Evolutionary conservation across 2,888 invertebrate genomes (phyloP).

Genomic region (Lycocerus yunnanus): DNA sequence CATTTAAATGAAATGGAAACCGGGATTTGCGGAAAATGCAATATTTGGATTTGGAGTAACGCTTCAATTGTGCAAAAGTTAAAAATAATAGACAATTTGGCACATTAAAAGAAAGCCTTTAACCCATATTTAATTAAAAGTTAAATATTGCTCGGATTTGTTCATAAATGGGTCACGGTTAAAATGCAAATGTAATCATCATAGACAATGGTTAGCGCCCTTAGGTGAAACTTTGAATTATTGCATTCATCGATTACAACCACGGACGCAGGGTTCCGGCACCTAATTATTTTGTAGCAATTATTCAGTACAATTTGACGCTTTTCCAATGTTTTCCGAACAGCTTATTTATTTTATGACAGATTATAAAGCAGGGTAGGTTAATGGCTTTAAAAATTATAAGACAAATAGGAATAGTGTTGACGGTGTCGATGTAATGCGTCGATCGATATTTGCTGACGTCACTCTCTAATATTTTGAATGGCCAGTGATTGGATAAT

Average conservation of each 20-base stretch:
- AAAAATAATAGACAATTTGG: conserved; percentile 31
- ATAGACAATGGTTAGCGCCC: conserved; percentile 37
- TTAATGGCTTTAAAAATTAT: neutral
- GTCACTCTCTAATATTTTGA: conserved; percentile 34
- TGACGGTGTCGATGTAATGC: conserved; percentile 12
- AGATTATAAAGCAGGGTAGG: neutral
- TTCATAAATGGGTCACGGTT: conserved; percentile 37
- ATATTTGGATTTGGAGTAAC: conserved; percentile 28
- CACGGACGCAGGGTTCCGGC: conserved; percentile 35
- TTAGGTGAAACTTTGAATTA: conserved; percentile 40
- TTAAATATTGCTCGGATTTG: conserved; percentile 44
- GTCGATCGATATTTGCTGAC: conserved; percentile 32
- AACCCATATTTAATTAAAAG: conserved; percentile 45
- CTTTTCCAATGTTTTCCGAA: neutral
- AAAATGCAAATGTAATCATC: conserved; percentile 47
- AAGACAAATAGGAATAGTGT: conserved; percentile 1
- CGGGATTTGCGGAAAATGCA: conserved; percentile 36
- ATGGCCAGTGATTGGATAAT: conserved; percentile 44
- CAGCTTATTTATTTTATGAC: neutral
- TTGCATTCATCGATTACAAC: conserved; percentile 40
- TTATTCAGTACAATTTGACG: conserved; percentile 35
- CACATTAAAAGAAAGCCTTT: conserved; percentile 31
- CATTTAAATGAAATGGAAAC: conserved; percentile 42
- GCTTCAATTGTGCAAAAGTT: conserved; percentile 22
- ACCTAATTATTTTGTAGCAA: conserved; percentile 41